Evolutionary conservation across 2,797 vertebrate species (phyloP).

Genomic region (Sebastes itinus): DNA sequence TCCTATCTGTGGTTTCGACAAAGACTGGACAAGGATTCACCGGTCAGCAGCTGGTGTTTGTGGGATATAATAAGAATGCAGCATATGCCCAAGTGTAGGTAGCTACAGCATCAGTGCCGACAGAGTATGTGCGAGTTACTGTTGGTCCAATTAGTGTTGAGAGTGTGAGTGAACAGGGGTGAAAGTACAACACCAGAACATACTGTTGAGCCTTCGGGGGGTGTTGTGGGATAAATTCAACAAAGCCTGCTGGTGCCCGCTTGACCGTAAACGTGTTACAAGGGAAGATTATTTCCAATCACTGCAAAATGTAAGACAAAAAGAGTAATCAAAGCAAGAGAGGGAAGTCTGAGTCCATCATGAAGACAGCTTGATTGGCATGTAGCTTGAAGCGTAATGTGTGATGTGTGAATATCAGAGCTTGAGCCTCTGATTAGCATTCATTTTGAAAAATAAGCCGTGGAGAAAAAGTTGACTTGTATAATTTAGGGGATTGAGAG

Average conservation of each 20-base stretch:
- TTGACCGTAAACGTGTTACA: conserved; percentile 23
- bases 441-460: conserved; percentile 22
- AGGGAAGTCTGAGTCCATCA: background rate
- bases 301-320: conserved; percentile 10
- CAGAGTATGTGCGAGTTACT: background rate
- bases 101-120: background rate
- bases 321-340: background rate
- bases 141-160: conserved; percentile 46
- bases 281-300: conserved; percentile 33
- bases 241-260: conserved; percentile 4
- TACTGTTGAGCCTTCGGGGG: conserved; percentile 33
- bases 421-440: conserved; percentile 38
- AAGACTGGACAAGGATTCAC: conserved; percentile 10
- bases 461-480: conserved; percentile 24
- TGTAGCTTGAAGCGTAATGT: conserved; percentile 14
- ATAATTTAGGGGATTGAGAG: conserved; percentile 9
- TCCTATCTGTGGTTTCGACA: conserved; percentile 11
- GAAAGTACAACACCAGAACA: conserved; percentile 31
- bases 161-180: conserved; percentile 20
- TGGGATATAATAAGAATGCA: conserved; percentile 43
- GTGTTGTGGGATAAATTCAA: conserved; percentile 43
- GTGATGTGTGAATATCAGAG: conserved; percentile 19
- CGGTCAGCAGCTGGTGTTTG: conserved; percentile 45
- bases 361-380: conserved; percentile 33
- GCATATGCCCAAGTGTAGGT: conserved; percentile 36